Evolutionary conservation across 2,113 vertebrate species (phyloP), one percentile per base, ranked within the genome.

Genomic region (Indicator indicator): DNA sequence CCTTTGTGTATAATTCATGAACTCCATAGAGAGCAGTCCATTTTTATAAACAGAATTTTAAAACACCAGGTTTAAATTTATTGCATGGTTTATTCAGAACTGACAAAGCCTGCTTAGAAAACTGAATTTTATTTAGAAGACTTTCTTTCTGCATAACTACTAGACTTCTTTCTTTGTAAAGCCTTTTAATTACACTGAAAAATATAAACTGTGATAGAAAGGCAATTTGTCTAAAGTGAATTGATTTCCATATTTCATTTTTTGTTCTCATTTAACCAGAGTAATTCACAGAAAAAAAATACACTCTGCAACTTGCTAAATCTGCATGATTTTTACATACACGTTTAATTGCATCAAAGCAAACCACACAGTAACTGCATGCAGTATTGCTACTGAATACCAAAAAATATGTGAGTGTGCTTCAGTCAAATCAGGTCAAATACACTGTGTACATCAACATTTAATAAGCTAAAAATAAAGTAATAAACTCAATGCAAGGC

Each of bases 81-180:
- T 93, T 93, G 85, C 52, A 60, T 62, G 32, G 72, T 86, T 95
- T 88, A 90, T 86, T 95, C 91, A 79, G 71, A 80, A 84, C 64
- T 90, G 83, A 97, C 95, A 95, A 96, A 91, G 84, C 48, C 88
- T 81, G 58, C 78, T 94, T 77, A 97, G 92, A 94, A 94, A 80
- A 62, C 14, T n/a, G 40, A 83, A 62, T 88, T 95, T 90, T 88
- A 58, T 52, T 88, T 71, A 86, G 73, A 90, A 89, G 79, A 38
- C 52, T 86, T 91, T 85, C 46, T 69, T 88, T 86, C 79, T 55
- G 54, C 83, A 12, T 71, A 91, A 38, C 87, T 87, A 42, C 16
- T 74, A 42, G 65, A 80, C 65, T 78, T 89, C 40, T 85, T 85
- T 83, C 55, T 87, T 72, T 75, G 77, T 23, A 89, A 76, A 95